A percentile compares a stretch with the other conserved stretches of the same genome.
These are phyloP conservation scores for Epicampocera succincta DNA, from an alignment of 2,888 invertebrate species.

Conservation along the genomic window DNA sequence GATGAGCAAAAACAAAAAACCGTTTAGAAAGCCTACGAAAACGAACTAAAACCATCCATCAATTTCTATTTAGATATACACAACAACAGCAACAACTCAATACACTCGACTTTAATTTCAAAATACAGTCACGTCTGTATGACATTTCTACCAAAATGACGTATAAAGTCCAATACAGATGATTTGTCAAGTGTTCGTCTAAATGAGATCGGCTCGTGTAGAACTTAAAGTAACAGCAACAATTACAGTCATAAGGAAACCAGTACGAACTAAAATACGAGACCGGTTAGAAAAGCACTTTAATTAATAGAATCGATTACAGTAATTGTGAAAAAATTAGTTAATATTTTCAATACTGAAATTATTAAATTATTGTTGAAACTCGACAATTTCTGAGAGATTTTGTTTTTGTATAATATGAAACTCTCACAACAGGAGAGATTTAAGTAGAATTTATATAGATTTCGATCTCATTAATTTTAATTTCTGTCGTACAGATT, in stretches of 20 bases:
- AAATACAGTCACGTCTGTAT: conserved; percentile 64
- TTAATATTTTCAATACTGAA: too few relatives aligned
- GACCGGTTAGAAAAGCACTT: neutral
- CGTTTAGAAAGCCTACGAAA: conserved; percentile 26
- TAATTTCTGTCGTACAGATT: too few relatives aligned
- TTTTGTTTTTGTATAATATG: too few relatives aligned
- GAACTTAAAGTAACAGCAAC: neutral
- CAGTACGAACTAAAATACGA: neutral
- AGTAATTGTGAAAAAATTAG: too few relatives aligned
- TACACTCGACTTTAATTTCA: conserved; percentile 57
- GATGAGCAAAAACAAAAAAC: conserved; percentile 9
- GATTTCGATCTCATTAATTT: too few relatives aligned
- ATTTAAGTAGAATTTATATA: too few relatives aligned
- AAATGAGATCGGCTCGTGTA: conserved; percentile 47
- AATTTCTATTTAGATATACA: conserved; percentile 27
- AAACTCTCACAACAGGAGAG: too few relatives aligned
- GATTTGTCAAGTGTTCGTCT: conserved; percentile 56
- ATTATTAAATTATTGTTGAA: too few relatives aligned
- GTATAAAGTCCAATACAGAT: conserved; percentile 55
- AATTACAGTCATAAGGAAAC: conserved; percentile 7
- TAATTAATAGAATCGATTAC: too few relatives aligned
- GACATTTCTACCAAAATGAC: conserved; percentile 62
- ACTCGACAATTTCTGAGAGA: too few relatives aligned
- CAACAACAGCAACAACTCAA: conserved; percentile 46
- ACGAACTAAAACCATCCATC: conserved; percentile 26